Evolutionary conservation across 2,888 invertebrate genomes (phyloP).

Genomic region (Drosophila anomelani): DNA sequence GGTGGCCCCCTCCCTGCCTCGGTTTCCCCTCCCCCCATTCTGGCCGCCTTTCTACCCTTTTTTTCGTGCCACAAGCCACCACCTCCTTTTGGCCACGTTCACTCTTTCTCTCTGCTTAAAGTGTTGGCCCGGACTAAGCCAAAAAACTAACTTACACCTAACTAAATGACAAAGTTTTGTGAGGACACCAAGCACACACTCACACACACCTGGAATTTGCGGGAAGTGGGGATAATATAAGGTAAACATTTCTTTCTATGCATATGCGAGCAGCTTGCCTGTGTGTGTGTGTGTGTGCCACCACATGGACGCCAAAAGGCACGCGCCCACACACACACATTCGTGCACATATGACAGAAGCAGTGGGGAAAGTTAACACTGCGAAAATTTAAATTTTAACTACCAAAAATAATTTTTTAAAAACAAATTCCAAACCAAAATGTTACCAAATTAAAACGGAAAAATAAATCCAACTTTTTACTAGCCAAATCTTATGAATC

Average conservation of each 20-base stretch:
- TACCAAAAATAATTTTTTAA: too few relatives aligned
- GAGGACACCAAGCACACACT: slow-evolving; percentile 11
- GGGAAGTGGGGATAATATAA: slow-evolving; percentile 57
- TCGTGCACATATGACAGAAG: slow-evolving; percentile 3
- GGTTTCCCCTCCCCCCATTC: not conserved
- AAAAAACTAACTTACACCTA: slow-evolving; percentile 81
- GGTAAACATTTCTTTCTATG: slow-evolving; percentile 74
- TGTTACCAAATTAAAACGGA: too few relatives aligned
- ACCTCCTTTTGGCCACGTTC: slow-evolving; percentile 38
- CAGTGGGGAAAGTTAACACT: not conserved
- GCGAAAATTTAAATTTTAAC: too few relatives aligned
- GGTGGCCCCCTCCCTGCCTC: not conserved
- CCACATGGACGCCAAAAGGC: slow-evolving; percentile 49
- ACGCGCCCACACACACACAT: slow-evolving; percentile 37
- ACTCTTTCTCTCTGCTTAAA: slow-evolving; percentile 55
- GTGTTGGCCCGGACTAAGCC: slow-evolving; percentile 76
- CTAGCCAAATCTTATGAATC: too few relatives aligned
- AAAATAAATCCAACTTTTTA: too few relatives aligned
- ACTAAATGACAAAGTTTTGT: slow-evolving; percentile 77
- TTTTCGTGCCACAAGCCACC: not conserved
- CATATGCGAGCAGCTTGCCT: slow-evolving; percentile 47
- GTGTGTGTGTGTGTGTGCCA: slow-evolving; percentile 29
- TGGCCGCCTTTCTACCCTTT: slow-evolving; percentile 9
- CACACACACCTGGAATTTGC: not conserved
- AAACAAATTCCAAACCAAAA: too few relatives aligned